Conservation (phyloP, 2,888 invertebrate genomes). For the Axea sp. region DNA sequence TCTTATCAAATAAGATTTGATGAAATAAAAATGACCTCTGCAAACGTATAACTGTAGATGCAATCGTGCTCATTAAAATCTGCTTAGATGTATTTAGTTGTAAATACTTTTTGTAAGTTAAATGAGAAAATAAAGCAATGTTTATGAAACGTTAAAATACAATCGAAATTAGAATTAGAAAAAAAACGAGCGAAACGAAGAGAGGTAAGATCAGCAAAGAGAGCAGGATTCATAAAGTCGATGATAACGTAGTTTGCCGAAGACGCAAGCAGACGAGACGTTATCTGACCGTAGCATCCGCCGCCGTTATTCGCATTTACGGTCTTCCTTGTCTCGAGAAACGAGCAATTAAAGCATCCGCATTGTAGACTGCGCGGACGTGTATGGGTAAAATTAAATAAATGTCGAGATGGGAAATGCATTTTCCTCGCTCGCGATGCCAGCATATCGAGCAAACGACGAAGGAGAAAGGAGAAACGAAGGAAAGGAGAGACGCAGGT, state of each 20-base stretch:
- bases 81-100: too few species aligned
- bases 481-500: conserved; percentile 57
- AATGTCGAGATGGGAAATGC: conserved; percentile 64
- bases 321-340: conserved; percentile 62
- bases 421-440: conserved; percentile 54
- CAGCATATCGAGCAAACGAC: conserved; percentile 41
- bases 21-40: too few species aligned
- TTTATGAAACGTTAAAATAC: conserved; percentile 10
- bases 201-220: background rate
- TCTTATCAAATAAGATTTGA: too few species aligned
- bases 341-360: conserved; percentile 65
- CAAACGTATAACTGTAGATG: too few species aligned
- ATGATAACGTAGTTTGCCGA: conserved; percentile 59
- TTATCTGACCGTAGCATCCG: conserved; percentile 60
- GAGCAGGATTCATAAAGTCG: conserved; percentile 47
- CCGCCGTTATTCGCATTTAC: conserved; percentile 58
- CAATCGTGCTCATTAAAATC: too few species aligned
- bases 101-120: too few species aligned
- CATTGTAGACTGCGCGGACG: conserved; percentile 57
- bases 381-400: conserved; percentile 64
- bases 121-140: conserved; percentile 1
- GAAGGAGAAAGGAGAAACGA: conserved; percentile 2
- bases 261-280: conserved; percentile 57
- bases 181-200: conserved; percentile 9
- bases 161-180: conserved; percentile 42